Conservation (phyloP, 1,140 invertebrate genomes). For the Protaetia brevitarsis region DNA sequence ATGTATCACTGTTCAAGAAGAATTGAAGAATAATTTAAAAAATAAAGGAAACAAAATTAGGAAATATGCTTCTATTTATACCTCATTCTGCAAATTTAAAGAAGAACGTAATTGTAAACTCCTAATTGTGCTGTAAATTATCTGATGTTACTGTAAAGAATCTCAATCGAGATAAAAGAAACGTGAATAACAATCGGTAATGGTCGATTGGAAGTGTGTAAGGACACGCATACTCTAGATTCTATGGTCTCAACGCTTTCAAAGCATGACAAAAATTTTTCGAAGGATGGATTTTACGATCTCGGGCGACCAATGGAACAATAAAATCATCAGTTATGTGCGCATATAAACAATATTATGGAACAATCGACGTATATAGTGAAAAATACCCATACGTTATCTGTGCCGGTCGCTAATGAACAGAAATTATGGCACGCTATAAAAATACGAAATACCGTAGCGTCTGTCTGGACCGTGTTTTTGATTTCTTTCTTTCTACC, state of each 20-base stretch:
- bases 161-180: too few species aligned
- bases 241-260: not conserved
- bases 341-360: slow-evolving; percentile 1
- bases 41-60: too few species aligned
- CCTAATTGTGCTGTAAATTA: too few species aligned
- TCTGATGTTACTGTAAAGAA: too few species aligned
- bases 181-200: too few species aligned
- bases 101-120: too few species aligned
- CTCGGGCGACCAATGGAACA: not conserved
- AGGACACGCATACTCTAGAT: not conserved
- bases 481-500: slow-evolving; percentile 9
- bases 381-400: slow-evolving; percentile 15
- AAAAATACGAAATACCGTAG: slow-evolving; percentile 14
- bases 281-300: not conserved
- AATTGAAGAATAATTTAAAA: too few species aligned
- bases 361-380: not conserved
- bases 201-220: too few species aligned
- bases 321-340: not conserved
- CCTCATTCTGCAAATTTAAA: too few species aligned
- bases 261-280: not conserved
- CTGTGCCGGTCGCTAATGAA: slow-evolving; percentile 2
- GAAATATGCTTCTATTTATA: too few species aligned
- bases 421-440: slow-evolving; percentile 4
- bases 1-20: too few species aligned
- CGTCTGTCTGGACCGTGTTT: not conserved